Evolutionary conservation across 1,140 invertebrate genomes (phyloP).

Genomic region (Brachionus rubens): DNA sequence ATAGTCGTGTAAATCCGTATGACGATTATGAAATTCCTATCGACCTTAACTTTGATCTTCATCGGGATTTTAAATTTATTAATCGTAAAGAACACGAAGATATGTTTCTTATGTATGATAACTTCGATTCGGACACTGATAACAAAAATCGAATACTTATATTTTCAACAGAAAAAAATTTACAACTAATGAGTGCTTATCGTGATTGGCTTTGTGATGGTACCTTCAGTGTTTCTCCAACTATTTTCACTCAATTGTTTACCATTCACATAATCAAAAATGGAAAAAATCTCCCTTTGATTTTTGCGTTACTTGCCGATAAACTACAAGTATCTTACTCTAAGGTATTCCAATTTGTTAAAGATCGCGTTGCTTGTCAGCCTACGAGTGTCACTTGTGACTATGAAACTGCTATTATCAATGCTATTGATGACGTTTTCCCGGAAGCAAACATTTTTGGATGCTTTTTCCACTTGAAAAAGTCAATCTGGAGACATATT

Average conservation of each 20-base stretch:
- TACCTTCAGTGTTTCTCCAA: background rate
- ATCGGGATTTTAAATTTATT: background rate
- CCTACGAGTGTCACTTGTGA: conserved; percentile 7
- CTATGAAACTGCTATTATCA: conserved; percentile 20
- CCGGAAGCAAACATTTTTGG: conserved; percentile 1
- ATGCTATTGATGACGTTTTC: background rate
- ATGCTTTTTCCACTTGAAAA: conserved; percentile 28
- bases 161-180: background rate
- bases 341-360: background rate
- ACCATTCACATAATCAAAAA: background rate
- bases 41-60: background rate
- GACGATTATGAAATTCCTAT: background rate
- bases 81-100: background rate
- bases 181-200: background rate
- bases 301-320: background rate
- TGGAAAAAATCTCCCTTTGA: background rate
- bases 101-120: background rate
- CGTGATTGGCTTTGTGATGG: conserved; percentile 7
- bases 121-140: background rate
- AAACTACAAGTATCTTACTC: background rate
- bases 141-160: background rate
- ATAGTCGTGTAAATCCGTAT: background rate
- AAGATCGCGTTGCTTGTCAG: background rate
- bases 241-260: background rate
- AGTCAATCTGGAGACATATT: conserved; percentile 9